Percentiles rank a stretch among this genome's conserved stretches.
phyloP scores from a whole-genome alignment of 1,140 invertebrate species.

The Macrosteles quadrilineatus region DNA sequence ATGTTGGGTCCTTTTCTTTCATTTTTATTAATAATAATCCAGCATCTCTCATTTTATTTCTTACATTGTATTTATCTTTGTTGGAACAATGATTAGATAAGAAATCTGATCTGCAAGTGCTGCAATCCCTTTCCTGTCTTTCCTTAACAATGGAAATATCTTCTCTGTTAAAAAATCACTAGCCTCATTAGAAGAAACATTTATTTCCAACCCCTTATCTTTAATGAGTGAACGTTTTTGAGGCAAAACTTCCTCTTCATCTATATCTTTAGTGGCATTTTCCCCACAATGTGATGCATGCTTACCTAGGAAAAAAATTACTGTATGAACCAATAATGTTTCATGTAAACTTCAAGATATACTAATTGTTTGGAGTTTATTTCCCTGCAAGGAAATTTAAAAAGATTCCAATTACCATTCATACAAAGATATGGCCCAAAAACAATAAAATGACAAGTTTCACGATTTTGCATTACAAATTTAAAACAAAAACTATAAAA shows the following conservation, averaged over 20 bases:
- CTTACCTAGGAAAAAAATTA: too few species aligned
- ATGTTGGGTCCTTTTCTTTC: not conserved
- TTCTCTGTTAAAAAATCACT: not conserved
- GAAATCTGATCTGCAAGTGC: not conserved
- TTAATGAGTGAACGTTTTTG: not conserved
- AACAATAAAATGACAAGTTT: too few species aligned
- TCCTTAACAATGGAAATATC: not conserved
- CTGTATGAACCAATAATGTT: too few species aligned
- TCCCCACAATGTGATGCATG: not conserved
- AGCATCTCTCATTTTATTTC: not conserved
- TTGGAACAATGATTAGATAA: not conserved
- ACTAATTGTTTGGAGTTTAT: too few species aligned
- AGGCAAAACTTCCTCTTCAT: not conserved
- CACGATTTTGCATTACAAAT: too few species aligned
- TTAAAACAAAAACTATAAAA: too few species aligned
- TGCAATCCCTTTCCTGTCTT: not conserved
- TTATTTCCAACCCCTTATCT: not conserved
- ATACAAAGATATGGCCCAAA: too few species aligned
- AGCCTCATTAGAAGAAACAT: not conserved
- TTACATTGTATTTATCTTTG: not conserved
- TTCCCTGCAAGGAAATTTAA: too few species aligned
- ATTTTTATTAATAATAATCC: not conserved
- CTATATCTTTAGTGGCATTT: not conserved
- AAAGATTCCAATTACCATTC: too few species aligned
- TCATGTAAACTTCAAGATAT: too few species aligned